Evolutionary conservation across 1,140 invertebrate genomes (phyloP).

Genomic region (Brachionus angularis): DNA sequence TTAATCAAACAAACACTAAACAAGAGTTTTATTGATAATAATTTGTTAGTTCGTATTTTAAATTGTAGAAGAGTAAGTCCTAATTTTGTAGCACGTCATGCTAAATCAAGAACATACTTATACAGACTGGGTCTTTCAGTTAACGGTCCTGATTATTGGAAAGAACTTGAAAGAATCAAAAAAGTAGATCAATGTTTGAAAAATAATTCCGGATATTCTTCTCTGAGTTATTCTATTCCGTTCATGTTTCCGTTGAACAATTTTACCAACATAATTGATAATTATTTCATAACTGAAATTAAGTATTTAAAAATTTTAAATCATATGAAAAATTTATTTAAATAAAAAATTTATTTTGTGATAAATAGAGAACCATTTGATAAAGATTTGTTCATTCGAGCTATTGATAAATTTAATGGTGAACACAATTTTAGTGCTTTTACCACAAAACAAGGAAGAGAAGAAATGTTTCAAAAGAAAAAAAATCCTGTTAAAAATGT

Average conservation of each 20-base stretch:
- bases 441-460: slow-evolving; percentile 37
- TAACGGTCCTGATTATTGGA: slow-evolving; percentile 22
- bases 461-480: slow-evolving; percentile 5
- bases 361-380: slow-evolving; percentile 22
- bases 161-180: slow-evolving; percentile 1
- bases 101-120: slow-evolving; percentile 37
- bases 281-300: slow-evolving; percentile 17
- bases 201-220: background rate
- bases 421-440: slow-evolving; percentile 42
- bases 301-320: background rate
- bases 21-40: slow-evolving; percentile 16
- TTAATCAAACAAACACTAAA: slow-evolving; percentile 7
- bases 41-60: background rate
- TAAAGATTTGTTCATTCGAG: slow-evolving; percentile 23
- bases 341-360: background rate
- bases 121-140: slow-evolving; percentile 18
- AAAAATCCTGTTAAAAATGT: slow-evolving; percentile 34
- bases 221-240: slow-evolving; percentile 14
- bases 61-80: background rate
- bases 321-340: too few species aligned
- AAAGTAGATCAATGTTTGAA: slow-evolving; percentile 13
- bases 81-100: slow-evolving; percentile 35
- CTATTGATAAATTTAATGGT: slow-evolving; percentile 27
- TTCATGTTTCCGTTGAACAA: slow-evolving; percentile 14
- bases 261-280: background rate